Evolutionary conservation across 2,797 vertebrate genomes (phyloP).

Genomic region (Enteromius afrohamiltoni): DNA sequence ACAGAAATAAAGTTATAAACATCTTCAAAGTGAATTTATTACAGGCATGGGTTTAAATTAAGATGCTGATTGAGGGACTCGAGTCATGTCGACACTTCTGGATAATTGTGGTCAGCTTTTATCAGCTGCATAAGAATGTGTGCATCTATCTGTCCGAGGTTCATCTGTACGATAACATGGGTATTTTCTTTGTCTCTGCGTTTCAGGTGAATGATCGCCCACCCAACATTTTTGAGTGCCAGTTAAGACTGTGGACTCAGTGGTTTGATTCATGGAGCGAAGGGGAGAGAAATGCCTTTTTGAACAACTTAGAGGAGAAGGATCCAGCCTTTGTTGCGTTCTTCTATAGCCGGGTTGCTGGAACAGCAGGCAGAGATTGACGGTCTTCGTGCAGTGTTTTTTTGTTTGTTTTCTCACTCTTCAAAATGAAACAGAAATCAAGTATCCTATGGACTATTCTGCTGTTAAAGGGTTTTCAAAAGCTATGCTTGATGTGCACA

Average conservation of each 20-base stretch:
- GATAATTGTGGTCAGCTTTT: background rate
- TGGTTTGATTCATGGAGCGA: conserved; percentile 92
- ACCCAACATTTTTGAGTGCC: conserved; percentile 90
- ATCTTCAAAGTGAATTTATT: background rate
- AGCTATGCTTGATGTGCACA: background rate
- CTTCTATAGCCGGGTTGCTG: conserved; percentile 84
- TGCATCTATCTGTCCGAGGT: background rate
- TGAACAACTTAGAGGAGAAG: conserved; percentile 81
- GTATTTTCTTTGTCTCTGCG: background rate
- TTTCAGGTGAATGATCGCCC: conserved; percentile 79
- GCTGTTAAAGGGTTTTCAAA: background rate
- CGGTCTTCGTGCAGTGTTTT: background rate
- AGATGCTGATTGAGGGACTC: background rate
- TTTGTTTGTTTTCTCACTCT: background rate
- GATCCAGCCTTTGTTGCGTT: conserved; percentile 82
- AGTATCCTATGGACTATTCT: background rate
- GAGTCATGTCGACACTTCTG: background rate
- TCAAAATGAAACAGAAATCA: background rate
- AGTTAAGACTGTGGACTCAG: conserved; percentile 90
- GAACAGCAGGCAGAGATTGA: conserved; percentile 83
- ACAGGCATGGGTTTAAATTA: background rate
- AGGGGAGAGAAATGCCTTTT: conserved; percentile 86
- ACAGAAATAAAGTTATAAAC: background rate
- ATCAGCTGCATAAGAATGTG: background rate
- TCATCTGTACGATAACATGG: background rate